A percentile compares a stretch with the other conserved stretches of the same genome.
These are phyloP conservation scores for Gallinago solitaria DNA, from an alignment of 2,797 vertebrate genomes.

Conservation along the genomic window DNA sequence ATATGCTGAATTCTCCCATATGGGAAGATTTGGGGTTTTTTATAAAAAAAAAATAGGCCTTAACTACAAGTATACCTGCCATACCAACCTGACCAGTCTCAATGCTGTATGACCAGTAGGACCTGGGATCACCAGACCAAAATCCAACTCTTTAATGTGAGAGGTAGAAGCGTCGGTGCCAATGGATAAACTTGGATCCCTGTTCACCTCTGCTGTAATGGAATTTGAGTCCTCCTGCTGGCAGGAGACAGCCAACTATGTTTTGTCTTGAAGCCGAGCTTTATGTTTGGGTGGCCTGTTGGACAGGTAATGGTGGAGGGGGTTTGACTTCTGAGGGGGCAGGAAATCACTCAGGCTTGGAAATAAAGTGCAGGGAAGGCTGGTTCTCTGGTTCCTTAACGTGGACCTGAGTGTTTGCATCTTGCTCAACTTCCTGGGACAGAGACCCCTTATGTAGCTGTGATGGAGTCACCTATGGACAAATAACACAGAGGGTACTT, in stretches of 20 bases:
- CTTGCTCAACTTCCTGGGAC: rapidly evolving
- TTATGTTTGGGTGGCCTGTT: not conserved
- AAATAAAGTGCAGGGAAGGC: not conserved
- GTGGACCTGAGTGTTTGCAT: not conserved
- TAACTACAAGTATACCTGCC: not conserved
- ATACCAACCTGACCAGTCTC: not conserved
- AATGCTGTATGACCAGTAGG: not conserved
- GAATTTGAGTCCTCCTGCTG: not conserved
- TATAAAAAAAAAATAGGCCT: too few species aligned
- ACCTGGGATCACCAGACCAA: not conserved
- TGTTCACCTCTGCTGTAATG: not conserved
- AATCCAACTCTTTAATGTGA: not conserved
- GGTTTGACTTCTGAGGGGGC: not conserved
- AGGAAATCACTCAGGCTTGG: not conserved
- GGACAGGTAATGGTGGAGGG: not conserved
- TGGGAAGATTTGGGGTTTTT: not conserved
- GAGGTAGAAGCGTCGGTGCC: not conserved
- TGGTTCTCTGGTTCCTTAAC: not conserved
- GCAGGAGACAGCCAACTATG: not conserved
- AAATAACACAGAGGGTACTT: not conserved
- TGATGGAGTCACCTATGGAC: not conserved
- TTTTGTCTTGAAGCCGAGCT: not conserved
- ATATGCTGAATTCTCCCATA: not conserved
- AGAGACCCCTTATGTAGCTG: not conserved
- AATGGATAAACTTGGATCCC: rapidly evolving